Percentiles rank a stretch among this genome's conserved stretches.
These are phyloP conservation scores for Rhagoletis pomonella DNA, from an alignment of 1,140 invertebrate genomes.

Conservation along the genomic window DNA sequence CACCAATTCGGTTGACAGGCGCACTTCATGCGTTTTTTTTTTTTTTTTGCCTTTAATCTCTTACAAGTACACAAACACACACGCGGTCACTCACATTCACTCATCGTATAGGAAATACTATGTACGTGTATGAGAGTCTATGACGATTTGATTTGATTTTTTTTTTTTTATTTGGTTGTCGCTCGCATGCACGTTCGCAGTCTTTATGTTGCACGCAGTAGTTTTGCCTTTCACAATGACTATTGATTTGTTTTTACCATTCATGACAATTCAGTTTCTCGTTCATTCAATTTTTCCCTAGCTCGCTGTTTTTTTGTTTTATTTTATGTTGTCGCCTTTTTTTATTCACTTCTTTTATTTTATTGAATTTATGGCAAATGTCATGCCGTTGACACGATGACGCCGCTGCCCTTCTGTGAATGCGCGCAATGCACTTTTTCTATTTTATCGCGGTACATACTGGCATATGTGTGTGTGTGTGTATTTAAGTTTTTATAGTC, in stretches of 20 bases:
- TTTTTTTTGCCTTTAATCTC: not conserved
- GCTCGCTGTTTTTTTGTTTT: not conserved
- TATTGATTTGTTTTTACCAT: conserved; percentile 37
- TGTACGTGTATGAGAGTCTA: too few relatives aligned
- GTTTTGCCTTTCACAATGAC: conserved; percentile 31
- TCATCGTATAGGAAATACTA: not conserved
- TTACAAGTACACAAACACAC: too few relatives aligned
- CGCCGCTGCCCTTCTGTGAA: conserved; percentile 1
- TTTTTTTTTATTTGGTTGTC: not conserved
- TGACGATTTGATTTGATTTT: too few relatives aligned
- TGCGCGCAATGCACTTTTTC: not conserved
- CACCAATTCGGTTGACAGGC: conserved; percentile 17
- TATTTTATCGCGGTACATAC: not conserved
- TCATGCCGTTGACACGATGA: conserved; percentile 7
- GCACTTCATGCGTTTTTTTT: not conserved
- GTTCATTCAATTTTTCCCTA: not conserved
- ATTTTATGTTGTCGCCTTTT: not conserved
- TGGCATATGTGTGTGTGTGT: too few relatives aligned
- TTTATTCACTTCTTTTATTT: not conserved
- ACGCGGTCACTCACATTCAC: too few relatives aligned
- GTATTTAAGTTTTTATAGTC: too few relatives aligned
- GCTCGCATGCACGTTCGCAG: not conserved
- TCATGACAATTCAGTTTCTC: not conserved
- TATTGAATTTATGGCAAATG: conserved; percentile 43
- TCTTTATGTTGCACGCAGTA: not conserved